These are phyloP conservation scores for Ctenicera cuprea DNA, from an alignment of 2,888 invertebrate genomes.

Conservation along the genomic window DNA sequence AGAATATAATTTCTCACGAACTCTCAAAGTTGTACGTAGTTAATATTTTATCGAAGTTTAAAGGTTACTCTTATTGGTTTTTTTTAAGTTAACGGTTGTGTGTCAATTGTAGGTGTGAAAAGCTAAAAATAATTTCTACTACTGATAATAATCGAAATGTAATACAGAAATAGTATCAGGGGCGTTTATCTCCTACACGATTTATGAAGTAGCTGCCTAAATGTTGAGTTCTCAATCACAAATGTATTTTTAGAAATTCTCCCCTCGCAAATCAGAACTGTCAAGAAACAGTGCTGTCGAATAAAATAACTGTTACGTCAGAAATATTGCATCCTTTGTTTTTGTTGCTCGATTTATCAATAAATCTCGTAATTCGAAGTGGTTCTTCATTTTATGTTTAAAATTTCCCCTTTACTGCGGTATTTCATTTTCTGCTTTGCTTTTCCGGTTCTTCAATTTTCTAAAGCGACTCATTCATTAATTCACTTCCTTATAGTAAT, in stretches of 20 bases:
- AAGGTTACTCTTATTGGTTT: neutral
- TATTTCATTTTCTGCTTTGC: neutral
- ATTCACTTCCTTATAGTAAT: slow-evolving; percentile 24
- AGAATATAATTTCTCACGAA: neutral
- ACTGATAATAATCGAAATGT: neutral
- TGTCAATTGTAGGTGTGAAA: neutral
- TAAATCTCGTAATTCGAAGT: slow-evolving; percentile 2
- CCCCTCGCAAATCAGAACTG: slow-evolving; percentile 13
- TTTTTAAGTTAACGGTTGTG: neutral
- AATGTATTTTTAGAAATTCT: slow-evolving; percentile 6
- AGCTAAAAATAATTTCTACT: neutral
- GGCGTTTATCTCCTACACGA: neutral
- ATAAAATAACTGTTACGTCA: slow-evolving; percentile 6
- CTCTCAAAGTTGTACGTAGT: neutral
- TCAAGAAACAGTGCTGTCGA: neutral
- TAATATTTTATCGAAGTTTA: neutral
- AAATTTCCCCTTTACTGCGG: neutral
- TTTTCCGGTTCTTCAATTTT: neutral
- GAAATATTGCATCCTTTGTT: neutral
- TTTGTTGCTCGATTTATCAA: slow-evolving; percentile 17
- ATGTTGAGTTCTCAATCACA: neutral
- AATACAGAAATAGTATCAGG: neutral
- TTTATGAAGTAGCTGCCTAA: neutral
- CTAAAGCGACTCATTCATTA: slow-evolving; percentile 15
- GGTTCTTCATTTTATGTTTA: slow-evolving; percentile 14